A percentile compares a stretch with the other conserved stretches of the same genome.
These are phyloP conservation scores for Ostrea edulis DNA, from an alignment of 1,140 invertebrate species.

Conservation along the genomic window DNA sequence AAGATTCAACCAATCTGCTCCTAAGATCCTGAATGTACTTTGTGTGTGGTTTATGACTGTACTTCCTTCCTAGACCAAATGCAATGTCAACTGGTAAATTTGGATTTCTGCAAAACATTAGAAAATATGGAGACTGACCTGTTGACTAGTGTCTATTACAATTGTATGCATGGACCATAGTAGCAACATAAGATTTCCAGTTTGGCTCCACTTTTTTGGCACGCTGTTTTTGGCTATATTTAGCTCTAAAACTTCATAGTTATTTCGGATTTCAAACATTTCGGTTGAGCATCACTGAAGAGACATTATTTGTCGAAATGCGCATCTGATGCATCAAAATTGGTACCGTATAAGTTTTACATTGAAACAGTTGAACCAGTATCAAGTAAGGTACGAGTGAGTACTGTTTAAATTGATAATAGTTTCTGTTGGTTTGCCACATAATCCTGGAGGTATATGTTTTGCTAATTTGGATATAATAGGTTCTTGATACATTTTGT, in stretches of 20 bases:
- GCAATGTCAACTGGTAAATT: background rate
- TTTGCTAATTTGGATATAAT: background rate
- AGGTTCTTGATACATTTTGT: slow-evolving; percentile 8
- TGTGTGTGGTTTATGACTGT: background rate
- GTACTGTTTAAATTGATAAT: background rate
- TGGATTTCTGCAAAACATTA: background rate
- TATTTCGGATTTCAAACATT: no score
- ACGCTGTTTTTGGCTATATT: no score
- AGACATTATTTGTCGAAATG: no score
- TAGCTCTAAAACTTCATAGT: no score
- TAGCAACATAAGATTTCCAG: background rate
- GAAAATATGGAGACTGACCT: background rate
- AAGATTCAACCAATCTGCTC: background rate
- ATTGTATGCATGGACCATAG: background rate
- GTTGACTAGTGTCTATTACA: background rate
- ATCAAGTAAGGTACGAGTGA: slow-evolving; percentile 5
- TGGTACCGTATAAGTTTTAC: no score
- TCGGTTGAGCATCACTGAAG: no score
- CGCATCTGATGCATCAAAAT: no score
- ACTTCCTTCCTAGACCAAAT: background rate
- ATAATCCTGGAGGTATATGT: slow-evolving; percentile 21
- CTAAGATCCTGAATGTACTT: background rate
- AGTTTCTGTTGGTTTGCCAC: slow-evolving; percentile 32
- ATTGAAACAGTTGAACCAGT: slow-evolving; percentile 34
- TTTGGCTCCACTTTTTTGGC: no score